Evolutionary conservation across 2,888 invertebrate species (phyloP).

Genomic region (Euproctis similis): DNA sequence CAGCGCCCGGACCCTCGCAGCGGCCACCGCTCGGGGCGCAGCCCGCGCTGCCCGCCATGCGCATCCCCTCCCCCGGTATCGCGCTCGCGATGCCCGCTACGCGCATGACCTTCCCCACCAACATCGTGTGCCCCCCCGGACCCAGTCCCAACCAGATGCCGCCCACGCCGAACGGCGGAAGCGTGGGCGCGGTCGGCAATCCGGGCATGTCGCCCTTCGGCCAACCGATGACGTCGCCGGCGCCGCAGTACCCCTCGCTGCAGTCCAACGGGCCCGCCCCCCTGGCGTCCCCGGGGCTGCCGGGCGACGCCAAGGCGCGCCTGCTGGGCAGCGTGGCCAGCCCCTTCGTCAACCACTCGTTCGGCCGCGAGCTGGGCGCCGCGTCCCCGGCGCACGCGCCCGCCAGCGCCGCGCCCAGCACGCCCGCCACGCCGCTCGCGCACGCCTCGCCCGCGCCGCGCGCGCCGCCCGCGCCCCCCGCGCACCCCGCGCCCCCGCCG

Average conservation of each 20-base stretch:
- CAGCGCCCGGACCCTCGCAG: conserved; percentile 29
- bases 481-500: conserved; percentile 40
- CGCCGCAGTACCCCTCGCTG: conserved; percentile 72
- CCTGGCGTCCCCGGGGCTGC: conserved; percentile 66
- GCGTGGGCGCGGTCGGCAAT: conserved; percentile 71
- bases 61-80: conserved; percentile 83
- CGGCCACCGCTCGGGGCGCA: conserved; percentile 26
- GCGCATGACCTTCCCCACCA: conserved; percentile 72
- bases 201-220: conserved; percentile 85
- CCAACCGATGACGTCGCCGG: conserved; percentile 77
- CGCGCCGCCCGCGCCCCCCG: conserved; percentile 31
- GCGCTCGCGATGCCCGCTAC: conserved; percentile 52
- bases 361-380: conserved; percentile 22
- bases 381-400: conserved; percentile 65
- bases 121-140: conserved; percentile 84
- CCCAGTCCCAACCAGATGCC: conserved; percentile 83
- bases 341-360: conserved; percentile 70
- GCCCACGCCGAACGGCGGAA: conserved; percentile 72
- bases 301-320: conserved; percentile 75
- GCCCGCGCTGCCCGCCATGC: conserved; percentile 64
- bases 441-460: conserved; percentile 46
- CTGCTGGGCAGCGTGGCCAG: conserved; percentile 66
- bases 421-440: conserved; percentile 66
- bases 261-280: conserved; percentile 77
- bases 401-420: conserved; percentile 45